phyloP scores from a whole-genome alignment of 1,140 invertebrate genomes.

The Bombus waltoni region DNA sequence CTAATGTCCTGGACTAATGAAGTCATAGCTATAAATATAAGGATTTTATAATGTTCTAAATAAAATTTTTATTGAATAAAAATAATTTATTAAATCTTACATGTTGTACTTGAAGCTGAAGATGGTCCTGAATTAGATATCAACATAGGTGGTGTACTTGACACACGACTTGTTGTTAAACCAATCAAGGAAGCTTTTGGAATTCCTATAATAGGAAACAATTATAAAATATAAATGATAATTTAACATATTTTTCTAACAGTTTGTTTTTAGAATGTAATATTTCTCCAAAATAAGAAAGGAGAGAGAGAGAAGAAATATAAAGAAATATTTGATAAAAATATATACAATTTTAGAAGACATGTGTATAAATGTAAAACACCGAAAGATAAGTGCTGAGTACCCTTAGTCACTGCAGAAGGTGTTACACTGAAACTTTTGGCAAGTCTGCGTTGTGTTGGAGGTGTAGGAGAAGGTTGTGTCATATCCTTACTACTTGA shows the following conservation, averaged over 20 bases:
- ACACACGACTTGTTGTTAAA: conserved; percentile 86
- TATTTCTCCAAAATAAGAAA: conserved; percentile 26
- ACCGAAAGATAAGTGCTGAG: conserved; percentile 55
- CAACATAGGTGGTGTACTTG: conserved; percentile 86
- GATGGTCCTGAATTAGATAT: conserved; percentile 88
- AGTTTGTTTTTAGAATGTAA: conserved; percentile 6
- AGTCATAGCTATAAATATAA: conserved; percentile 79
- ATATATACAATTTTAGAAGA: conserved; percentile 48
- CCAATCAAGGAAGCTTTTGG: conserved; percentile 91
- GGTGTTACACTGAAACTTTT: conserved; percentile 94
- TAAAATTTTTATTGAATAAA: conserved; percentile 25
- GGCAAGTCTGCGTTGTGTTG: conserved; percentile 91
- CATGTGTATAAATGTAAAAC: conserved; percentile 14
- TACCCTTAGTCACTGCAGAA: conserved; percentile 85
- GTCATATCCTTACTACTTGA: conserved; percentile 74
- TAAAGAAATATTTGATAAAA: conserved; percentile 15
- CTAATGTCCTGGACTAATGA: conserved; percentile 84
- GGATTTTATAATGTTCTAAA: conserved; percentile 3
- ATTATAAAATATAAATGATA: neutral
- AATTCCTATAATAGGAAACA: conserved; percentile 84
- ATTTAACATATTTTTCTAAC: neutral
- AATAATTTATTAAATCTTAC: conserved; percentile 80
- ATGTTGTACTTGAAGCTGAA: conserved; percentile 86
- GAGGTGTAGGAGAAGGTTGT: conserved; percentile 88
- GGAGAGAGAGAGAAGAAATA: neutral